Base-by-base conservation (phyloP, 2,888 invertebrate species). In the Drosophila colorata region DNA sequence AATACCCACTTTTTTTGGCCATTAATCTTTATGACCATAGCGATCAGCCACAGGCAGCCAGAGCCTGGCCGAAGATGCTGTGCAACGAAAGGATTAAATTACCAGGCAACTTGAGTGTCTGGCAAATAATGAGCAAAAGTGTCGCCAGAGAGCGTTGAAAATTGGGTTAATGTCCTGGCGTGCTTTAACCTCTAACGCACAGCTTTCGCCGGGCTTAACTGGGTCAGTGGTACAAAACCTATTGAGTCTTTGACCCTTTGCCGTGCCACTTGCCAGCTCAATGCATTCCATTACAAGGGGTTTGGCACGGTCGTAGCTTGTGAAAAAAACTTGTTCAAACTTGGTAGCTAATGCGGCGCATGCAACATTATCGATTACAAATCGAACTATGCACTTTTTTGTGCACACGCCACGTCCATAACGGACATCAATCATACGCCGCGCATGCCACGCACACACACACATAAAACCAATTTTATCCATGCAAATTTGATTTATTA, bases 131-230 rank as follows among this genome's bases (percentile, higher is more conserved):
- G 56, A 49, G 56, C 38, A 60, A 60, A 53, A 68, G 58, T 61
- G 47, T 38, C 41, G 65, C 51, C 35, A 52, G 44, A 67, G 73
- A 61, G 70, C 41, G 46, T 44, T 33, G 41, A 57, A 59, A 69
- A 69, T 58, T 74, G 65, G 85, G 87, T 87, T 83, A 85, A 80
- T 85, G 85, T 87, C 87, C 85, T 87, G 73, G 18, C 74, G 86
- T 85, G 47, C 87, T 69, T 87, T 87, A 79, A 85, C 85, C 87
- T 77, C 72, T 72, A 60, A 47, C 61, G 25, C 59, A 46, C 63
- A 61, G 43, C 51, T 53, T 63, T 48, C 16, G 52, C 31, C 65
- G 37, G 14, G 25, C 61, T 52, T 57, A 79, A 64, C 82, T 87
- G 79, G 87, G 85, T 85, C 87, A 87, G 65, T 85, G 67, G 85